Evolutionary conservation across 1,140 invertebrate genomes (phyloP).

Genomic region (Caenorhabditis tropicalis): DNA sequence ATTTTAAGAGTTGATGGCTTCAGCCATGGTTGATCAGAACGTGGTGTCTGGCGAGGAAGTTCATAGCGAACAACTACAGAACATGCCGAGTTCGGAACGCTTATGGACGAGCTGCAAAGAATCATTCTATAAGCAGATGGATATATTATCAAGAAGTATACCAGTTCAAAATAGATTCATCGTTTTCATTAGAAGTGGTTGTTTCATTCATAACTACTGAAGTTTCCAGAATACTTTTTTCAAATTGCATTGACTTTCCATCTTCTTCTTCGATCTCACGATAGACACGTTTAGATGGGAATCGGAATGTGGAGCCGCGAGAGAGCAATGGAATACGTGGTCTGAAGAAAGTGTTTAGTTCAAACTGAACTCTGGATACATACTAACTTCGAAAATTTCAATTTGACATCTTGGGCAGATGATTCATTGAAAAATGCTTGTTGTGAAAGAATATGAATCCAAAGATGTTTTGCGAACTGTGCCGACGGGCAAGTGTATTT

Average conservation of each 20-base stretch:
- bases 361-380: neutral
- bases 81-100: neutral
- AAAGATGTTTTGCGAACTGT: conserved; percentile 67
- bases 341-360: neutral
- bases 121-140: neutral
- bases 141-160: neutral
- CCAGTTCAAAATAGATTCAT: neutral
- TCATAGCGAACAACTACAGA: conserved; percentile 36
- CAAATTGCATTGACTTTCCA: neutral
- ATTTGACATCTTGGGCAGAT: conserved; percentile 59
- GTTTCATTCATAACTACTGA: conserved; percentile 31
- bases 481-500: conserved; percentile 63
- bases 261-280: conserved; percentile 54
- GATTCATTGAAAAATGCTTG: conserved; percentile 67
- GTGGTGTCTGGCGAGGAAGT: conserved; percentile 22
- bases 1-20: neutral
- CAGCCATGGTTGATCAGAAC: conserved; percentile 26
- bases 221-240: conserved; percentile 31
- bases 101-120: conserved; percentile 1
- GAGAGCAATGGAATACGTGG: conserved; percentile 58
- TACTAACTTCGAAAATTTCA: conserved; percentile 66
- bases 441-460: conserved; percentile 65
- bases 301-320: conserved; percentile 60
- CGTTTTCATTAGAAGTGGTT: conserved; percentile 6
- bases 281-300: conserved; percentile 51